Base-by-base conservation (phyloP, 2,113 vertebrate genomes). In the Patagioenas fasciata region DNA sequence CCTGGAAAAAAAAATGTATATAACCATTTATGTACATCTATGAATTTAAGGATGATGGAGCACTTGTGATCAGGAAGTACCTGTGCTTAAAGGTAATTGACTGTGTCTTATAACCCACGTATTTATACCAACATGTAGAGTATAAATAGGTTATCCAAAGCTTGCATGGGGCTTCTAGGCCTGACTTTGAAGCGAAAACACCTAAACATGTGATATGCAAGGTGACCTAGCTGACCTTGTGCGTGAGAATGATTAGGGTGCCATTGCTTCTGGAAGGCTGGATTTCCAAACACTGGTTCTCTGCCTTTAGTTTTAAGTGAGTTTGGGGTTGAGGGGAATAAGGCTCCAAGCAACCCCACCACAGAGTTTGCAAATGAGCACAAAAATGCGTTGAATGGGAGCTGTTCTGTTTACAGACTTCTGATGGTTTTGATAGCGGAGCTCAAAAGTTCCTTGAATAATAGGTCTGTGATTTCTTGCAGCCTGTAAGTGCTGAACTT, bases 391-490 rank as follows among this genome's bases (percentile, higher is more conserved):
- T 54, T 91, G 90, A 91, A 93, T 44, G 40, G 88, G 85, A 88
- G 65, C 85, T 84, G 88, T 81, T 88, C 90, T 69, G 72, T 72
- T 89, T 78, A 57, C 80, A 83, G 82, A 13, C 56, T 93, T 95
- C 82, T 75, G 83, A 78, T 85, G 66, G 34, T 48, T 83, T 90
- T 91, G 93, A 88, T 69, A 92, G 77, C 3, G 3, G 36, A 93
- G 72, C 92, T 93, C 69, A 75, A 26, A 96, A 96, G 92, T 94
- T 89, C 44, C 73, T 89, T 74, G 58, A 96, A 79, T 93, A 95
- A 94, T 78, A 94, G 65, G 80, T 60, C 80, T 92, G 42, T 70
- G 77, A 80, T 88, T 96, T 92, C 82, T 86, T 83, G 80, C 85
- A 92, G 73, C 69, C 53, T 85, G 42, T n/a, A 91, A 91, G 72